Base-by-base conservation (phyloP, 2,888 invertebrate species). In the Eristalis pertinax region DNA sequence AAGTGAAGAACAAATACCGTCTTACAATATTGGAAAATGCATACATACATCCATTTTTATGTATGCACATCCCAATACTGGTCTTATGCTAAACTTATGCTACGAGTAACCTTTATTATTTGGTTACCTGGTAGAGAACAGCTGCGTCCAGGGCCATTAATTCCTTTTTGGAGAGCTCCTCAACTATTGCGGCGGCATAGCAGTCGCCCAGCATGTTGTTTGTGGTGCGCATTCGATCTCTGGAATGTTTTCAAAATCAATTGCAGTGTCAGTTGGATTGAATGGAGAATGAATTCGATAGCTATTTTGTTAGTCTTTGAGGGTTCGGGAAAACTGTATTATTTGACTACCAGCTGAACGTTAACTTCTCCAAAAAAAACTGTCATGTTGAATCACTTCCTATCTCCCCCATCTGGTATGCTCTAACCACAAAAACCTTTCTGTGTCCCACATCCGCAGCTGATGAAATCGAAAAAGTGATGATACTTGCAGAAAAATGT, bases 121-220 rank as follows among this genome's bases (percentile, higher is more conserved):
- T 64, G n/a, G 50, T 90, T 90, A 94, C 95, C 93, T 94, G 94
- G 91, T 94, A 94, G 56, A 92, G 90, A 62, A 94, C 94, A 70
- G 95, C 95, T 58, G 96, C 95, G 91, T 96, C 96, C 89, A 96
- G 94, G 0, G 96, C 96, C 95, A 96, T 96, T 26, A 97, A 93
- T 92, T 97, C 97, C 88, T 96, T 96, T 92, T 96, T 96, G 13
- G 97, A 97, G 65, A 97, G 93, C 90, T 96, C 96, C 91, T 97
- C 97, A 15, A 98, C 97, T 1, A 97, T 95, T 0, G 97, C 97
- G 2, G 97, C 97, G 1, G 97, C 96, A 92, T 97, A 97, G 92
- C 97, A 97, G 91, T 98, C 97, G 0, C 97, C 97, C 76, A 98
- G 93, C 95, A 97, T 96, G 91, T 98, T 98, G 92, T 97, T 97